Base-by-base conservation (phyloP, 2,888 invertebrate genomes). In the Ormyrus labotus region DNA sequence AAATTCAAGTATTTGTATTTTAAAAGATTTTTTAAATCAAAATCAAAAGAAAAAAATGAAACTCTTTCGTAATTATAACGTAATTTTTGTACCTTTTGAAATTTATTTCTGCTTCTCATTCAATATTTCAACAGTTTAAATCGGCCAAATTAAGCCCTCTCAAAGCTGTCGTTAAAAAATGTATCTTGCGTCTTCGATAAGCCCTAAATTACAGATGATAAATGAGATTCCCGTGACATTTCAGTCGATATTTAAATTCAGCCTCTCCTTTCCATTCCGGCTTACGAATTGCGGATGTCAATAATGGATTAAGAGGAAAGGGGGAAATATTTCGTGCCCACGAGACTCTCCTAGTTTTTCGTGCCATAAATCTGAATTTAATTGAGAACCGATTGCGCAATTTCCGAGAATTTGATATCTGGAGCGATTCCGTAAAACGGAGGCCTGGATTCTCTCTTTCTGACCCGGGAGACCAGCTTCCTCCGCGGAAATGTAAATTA, bases 341-440 rank as follows among this genome's bases (percentile, higher is more conserved):
- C 34, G 34, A 34, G 34, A 34, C 34, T 34, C 34, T 34, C 34
- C 34, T 34, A 34, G 3, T 34, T 34, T 34, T 34, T 4, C 34
- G 34, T 34, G 51, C 65, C 64, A 55, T 78, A 82, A 82, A 82
- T 80, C 70, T 80, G 74, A 77, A 82, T 82, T 82, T 82, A 82
- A 82, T 82, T 74, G 80, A 74, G 74, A 77, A 63, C 67, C 80
- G 61, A 82, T 82, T 71, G 74, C 78, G 71, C 55, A 78, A 78
- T 74, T 74, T 78, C 80, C 74, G 74, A 77, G 82, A 77, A 77
- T 69, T 73, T 65, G 80, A 76, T 80, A 77, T 77, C 77, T 73
- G 77, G 77, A 80, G 73, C 77, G 77, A 65, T 82, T 82, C 68
- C 73, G 72, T 82, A 79, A 82, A 82, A 63, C 69, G 64, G 68